Percentiles rank a stretch among this genome's conserved stretches.
These are phyloP conservation scores for Pelecanoides urinatrix DNA, from an alignment of 2,113 vertebrate species.

Conservation along the genomic window DNA sequence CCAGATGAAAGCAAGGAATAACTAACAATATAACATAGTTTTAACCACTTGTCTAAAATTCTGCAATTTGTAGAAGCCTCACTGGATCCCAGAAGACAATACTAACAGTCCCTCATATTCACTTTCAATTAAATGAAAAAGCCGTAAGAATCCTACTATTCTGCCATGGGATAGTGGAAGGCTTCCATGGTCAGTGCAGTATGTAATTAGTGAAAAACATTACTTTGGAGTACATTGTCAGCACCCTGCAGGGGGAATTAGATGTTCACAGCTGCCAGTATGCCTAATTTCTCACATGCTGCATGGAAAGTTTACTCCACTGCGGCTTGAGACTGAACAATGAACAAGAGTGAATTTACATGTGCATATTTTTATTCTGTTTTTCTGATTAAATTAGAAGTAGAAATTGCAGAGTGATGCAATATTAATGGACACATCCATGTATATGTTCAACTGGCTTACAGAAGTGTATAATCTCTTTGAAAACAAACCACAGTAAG, in stretches of 20 bases:
- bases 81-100: neutral
- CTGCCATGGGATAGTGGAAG: neutral
- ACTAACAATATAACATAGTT: neutral
- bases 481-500: neutral
- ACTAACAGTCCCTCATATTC: neutral
- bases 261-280: neutral
- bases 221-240: neutral
- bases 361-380: neutral
- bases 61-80: neutral
- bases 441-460: neutral
- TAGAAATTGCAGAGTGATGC: neutral
- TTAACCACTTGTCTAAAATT: neutral
- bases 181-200: neutral
- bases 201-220: neutral
- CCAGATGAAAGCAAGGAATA: neutral
- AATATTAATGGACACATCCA: neutral
- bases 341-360: neutral
- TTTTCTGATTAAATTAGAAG: neutral
- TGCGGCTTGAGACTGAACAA: neutral
- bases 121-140: constrained; percentile 49
- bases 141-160: neutral
- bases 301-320: neutral
- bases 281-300: neutral
- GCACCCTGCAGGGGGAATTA: neutral
- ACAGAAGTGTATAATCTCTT: neutral